These are phyloP conservation scores for Mesitornis unicolor DNA, from an alignment of 2,113 vertebrate species.

Conservation along the genomic window DNA sequence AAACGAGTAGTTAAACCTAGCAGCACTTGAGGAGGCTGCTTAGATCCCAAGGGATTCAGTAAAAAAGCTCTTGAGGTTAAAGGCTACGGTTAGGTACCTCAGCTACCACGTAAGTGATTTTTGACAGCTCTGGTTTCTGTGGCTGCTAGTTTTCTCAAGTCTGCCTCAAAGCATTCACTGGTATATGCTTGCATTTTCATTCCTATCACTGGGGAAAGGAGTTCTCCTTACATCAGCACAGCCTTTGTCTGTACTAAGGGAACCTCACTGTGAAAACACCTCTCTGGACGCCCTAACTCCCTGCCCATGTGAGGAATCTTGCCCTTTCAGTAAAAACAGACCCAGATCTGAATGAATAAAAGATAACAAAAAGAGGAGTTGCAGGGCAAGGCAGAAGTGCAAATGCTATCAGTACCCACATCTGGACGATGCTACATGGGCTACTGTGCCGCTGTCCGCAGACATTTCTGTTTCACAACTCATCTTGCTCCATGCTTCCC, in stretches of 20 bases:
- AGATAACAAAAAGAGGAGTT: neutral
- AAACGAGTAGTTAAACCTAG: neutral
- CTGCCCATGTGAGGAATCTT: neutral
- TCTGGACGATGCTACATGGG: neutral
- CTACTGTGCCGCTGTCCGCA: neutral
- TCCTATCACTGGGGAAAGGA: neutral
- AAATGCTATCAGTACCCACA: neutral
- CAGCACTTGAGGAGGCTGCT: neutral
- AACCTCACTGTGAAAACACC: neutral
- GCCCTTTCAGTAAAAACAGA: neutral
- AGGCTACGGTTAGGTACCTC: neutral
- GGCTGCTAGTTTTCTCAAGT: neutral
- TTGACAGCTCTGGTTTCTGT: neutral
- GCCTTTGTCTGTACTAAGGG: neutral
- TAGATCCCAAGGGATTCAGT: neutral
- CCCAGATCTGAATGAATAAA: neutral
- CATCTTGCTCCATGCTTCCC: neutral
- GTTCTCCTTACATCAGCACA: neutral
- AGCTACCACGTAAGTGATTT: neutral
- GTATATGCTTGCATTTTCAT: neutral
- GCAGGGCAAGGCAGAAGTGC: neutral
- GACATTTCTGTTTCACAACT: neutral
- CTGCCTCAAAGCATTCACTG: neutral
- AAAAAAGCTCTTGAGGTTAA: neutral
- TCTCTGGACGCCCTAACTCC: neutral